Evolutionary conservation across 2,888 invertebrate genomes (phyloP).

Genomic region (Prosapia bicincta): DNA sequence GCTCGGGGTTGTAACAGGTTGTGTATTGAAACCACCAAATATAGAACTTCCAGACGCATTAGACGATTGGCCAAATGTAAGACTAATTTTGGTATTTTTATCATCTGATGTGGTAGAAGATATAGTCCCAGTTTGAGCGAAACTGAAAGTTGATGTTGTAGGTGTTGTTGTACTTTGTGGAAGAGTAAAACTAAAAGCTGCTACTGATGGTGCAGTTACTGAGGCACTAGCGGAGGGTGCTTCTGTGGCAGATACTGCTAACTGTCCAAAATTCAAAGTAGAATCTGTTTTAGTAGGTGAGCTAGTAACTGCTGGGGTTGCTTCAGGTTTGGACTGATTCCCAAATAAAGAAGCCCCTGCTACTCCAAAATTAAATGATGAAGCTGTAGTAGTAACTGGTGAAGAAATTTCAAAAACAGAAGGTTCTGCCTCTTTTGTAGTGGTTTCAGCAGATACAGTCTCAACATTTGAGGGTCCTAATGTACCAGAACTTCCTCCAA

Average conservation of each 20-base stretch:
- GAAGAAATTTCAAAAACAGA: background rate
- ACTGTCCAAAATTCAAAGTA: background rate
- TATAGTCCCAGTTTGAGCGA: background rate
- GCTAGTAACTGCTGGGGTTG: background rate
- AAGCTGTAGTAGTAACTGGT: background rate
- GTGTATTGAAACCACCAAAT: background rate
- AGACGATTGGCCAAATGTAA: slow-evolving; percentile 2
- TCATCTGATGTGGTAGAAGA: background rate
- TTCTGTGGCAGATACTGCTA: background rate
- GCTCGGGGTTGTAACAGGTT: background rate
- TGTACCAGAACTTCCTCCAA: background rate
- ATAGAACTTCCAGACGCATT: slow-evolving; percentile 2
- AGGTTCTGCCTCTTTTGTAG: slow-evolving; percentile 17
- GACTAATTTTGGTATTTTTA: background rate
- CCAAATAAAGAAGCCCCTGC: background rate
- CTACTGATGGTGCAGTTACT: background rate
- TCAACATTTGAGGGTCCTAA: slow-evolving; percentile 7
- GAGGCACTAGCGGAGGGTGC: background rate
- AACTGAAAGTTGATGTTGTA: slow-evolving; percentile 16
- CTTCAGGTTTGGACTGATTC: background rate
- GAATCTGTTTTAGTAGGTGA: background rate
- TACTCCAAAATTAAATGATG: background rate
- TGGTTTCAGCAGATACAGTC: slow-evolving; percentile 38
- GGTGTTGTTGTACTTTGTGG: background rate
- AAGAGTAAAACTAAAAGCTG: slow-evolving; percentile 1